Percentiles rank a stretch among this genome's conserved stretches.
Conservation (phyloP, 2,797 vertebrate genomes). For the Sebastes minor region DNA sequence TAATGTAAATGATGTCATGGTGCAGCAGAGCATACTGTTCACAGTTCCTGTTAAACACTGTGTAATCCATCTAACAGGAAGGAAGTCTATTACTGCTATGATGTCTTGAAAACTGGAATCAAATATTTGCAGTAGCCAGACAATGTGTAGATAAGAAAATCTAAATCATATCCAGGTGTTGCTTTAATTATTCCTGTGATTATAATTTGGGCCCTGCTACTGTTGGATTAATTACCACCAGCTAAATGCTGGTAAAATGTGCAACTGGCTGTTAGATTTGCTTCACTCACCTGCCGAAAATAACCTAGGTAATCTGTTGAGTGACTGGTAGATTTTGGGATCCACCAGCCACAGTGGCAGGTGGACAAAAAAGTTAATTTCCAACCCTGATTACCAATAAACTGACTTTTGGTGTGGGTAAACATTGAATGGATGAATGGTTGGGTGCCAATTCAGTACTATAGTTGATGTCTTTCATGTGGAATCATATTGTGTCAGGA, state of each 20-base stretch:
- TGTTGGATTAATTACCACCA: not conserved
- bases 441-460: not conserved
- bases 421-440: not conserved
- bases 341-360: too few relatives aligned
- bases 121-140: not conserved
- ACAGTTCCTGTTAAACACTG: not conserved
- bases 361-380: too few relatives aligned
- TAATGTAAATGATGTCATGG: slow-evolving; percentile 17
- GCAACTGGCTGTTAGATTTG: too few relatives aligned
- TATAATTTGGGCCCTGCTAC: not conserved
- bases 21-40: not conserved
- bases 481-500: not conserved
- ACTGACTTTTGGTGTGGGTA: not conserved
- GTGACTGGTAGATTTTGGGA: too few relatives aligned
- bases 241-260: too few relatives aligned
- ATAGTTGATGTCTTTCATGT: not conserved
- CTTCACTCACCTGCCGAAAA: too few relatives aligned
- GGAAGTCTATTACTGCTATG: not conserved
- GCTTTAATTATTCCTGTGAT: not conserved
- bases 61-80: not conserved
- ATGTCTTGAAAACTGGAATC: not conserved
- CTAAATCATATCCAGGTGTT: not conserved
- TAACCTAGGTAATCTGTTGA: too few relatives aligned
- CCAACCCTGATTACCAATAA: not conserved
- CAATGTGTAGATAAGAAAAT: not conserved